Conservation (phyloP, 2,113 vertebrate species). For the Oncorhynchus gorbuscha region DNA sequence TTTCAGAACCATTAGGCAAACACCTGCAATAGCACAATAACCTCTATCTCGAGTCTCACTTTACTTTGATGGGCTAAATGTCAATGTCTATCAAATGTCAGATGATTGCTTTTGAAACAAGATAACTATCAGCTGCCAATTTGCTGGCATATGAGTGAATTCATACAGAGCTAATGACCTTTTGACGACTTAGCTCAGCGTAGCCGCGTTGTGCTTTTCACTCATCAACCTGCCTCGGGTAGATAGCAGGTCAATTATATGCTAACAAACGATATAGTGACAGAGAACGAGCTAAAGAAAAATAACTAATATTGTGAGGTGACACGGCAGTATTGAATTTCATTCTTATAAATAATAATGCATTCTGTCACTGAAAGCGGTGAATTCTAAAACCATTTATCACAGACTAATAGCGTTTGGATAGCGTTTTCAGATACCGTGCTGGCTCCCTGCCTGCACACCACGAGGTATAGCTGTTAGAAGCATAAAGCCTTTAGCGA, state of each 20-base stretch:
- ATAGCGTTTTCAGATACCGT: constrained; percentile 8
- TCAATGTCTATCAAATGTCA: constrained; percentile 40
- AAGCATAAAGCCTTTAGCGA: background rate
- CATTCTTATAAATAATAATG: constrained; percentile 31
- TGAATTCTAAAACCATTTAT: constrained; percentile 7
- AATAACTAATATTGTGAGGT: background rate
- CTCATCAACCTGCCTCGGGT: constrained; percentile 32
- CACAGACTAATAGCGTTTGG: constrained; percentile 19
- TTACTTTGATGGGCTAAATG: background rate
- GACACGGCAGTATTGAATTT: constrained; percentile 4
- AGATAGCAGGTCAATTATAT: constrained; percentile 36
- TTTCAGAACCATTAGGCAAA: too few species aligned
- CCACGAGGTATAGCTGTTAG: constrained; percentile 6
- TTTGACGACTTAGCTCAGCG: constrained; percentile 15
- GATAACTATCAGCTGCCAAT: constrained; percentile 33
- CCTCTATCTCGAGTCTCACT: too few species aligned
- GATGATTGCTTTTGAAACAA: constrained; percentile 23
- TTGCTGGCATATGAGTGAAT: background rate
- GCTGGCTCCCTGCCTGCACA: background rate
- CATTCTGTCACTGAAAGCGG: background rate
- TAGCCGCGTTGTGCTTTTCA: constrained; percentile 20
- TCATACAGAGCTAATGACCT: constrained; percentile 47
- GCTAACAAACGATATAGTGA: background rate
- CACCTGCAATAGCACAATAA: too few species aligned
- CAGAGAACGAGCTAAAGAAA: background rate